Evolutionary conservation across 2,797 vertebrate species (phyloP).

Genomic region (Taenioides sp.): DNA sequence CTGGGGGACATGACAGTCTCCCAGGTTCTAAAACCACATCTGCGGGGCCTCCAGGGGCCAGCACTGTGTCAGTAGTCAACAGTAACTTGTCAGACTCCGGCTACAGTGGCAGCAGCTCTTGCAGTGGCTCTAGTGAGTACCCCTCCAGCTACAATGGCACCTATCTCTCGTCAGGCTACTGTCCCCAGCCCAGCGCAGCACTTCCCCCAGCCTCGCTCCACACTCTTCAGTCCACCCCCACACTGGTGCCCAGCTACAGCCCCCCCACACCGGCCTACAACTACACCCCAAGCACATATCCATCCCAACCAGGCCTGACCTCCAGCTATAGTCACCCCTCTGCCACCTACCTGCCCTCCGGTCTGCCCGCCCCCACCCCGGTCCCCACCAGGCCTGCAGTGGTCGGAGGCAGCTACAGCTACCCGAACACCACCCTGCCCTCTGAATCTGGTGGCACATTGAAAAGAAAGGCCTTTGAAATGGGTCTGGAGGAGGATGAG

Average conservation of each 20-base stretch:
- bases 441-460: slow-evolving; percentile 77
- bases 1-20: slow-evolving; percentile 85
- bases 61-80: slow-evolving; percentile 79
- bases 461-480: slow-evolving; percentile 92
- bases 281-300: slow-evolving; percentile 84
- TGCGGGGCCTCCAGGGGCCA: slow-evolving; percentile 77
- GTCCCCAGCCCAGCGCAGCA: slow-evolving; percentile 82
- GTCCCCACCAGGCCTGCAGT: slow-evolving; percentile 81
- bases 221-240: slow-evolving; percentile 82
- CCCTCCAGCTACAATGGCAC: slow-evolving; percentile 86
- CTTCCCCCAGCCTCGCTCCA: slow-evolving; percentile 86
- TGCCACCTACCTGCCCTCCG: slow-evolving; percentile 84
- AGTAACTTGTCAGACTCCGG: slow-evolving; percentile 84
- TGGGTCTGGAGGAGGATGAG: slow-evolving; percentile 81
- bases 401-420: slow-evolving; percentile 83
- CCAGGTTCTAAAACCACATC: slow-evolving; percentile 80
- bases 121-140: slow-evolving; percentile 83
- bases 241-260: slow-evolving; percentile 86
- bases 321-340: slow-evolving; percentile 83
- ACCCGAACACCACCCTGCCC: slow-evolving; percentile 78
- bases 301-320: slow-evolving; percentile 81
- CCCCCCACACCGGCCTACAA: slow-evolving; percentile 87
- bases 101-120: slow-evolving; percentile 82
- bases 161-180: slow-evolving; percentile 91
- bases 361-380: slow-evolving; percentile 85